Percentiles rank a stretch among this genome's conserved stretches.
Conservation (phyloP, 2,113 vertebrate genomes). For the Salminus brasiliensis region DNA sequence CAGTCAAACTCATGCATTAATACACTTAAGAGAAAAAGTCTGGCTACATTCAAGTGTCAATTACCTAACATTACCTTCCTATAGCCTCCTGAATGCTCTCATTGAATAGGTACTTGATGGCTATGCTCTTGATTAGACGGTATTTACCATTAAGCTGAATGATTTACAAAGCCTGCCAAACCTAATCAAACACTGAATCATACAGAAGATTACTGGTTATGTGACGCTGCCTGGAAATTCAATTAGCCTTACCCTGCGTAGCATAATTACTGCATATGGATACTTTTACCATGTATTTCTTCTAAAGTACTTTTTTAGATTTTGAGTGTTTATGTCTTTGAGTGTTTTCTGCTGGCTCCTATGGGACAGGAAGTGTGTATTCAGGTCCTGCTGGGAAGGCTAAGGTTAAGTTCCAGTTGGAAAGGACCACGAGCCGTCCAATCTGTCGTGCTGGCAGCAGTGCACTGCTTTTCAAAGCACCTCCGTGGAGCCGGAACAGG, state of each 20-base stretch:
- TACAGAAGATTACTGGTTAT: not conserved
- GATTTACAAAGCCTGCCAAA: not conserved
- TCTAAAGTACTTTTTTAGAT: not conserved
- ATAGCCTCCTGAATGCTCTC: slow-evolving; percentile 25
- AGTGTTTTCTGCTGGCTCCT: slow-evolving; percentile 23
- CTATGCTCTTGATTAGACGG: slow-evolving; percentile 15
- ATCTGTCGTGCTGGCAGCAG: slow-evolving; percentile 56
- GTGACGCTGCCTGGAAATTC: slow-evolving; percentile 21
- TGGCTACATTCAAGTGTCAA: slow-evolving; percentile 11
- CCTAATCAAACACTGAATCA: not conserved
- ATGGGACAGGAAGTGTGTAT: slow-evolving; percentile 33
- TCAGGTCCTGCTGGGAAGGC: slow-evolving; percentile 46
- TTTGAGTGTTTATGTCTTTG: slow-evolving; percentile 24
- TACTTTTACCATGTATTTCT: not conserved
- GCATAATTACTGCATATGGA: not conserved
- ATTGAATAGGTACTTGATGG: not conserved
- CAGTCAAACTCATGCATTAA: slow-evolving; percentile 20
- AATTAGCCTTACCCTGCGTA: not conserved
- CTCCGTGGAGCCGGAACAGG: slow-evolving; percentile 9
- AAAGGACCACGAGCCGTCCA: slow-evolving; percentile 45
- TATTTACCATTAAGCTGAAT: slow-evolving; percentile 6
- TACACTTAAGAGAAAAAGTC: not conserved
- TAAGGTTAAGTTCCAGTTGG: slow-evolving; percentile 50
- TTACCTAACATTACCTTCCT: slow-evolving; percentile 1
- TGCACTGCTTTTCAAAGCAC: not conserved